Base-by-base conservation (phyloP, 2,113 vertebrate species). In the Gymnarchus niloticus region DNA sequence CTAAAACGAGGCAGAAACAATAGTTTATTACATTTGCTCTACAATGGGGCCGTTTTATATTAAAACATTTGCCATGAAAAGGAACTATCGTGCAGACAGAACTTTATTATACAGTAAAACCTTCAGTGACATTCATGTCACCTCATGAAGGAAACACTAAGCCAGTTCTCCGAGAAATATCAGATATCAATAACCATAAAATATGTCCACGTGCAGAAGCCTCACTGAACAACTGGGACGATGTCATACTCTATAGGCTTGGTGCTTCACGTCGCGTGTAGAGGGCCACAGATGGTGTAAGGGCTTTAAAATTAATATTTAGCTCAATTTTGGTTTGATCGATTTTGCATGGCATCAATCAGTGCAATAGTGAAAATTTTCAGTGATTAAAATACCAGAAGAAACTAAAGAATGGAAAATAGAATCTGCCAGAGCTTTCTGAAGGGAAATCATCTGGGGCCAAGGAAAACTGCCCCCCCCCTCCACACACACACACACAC, bases 101-200 rank as follows among this genome's bases (percentile, higher is more conserved):
- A 56, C 33, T 85, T 80, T 54, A 80, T 85, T 56, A 48, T 65
- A 86, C 57, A 65, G 69, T 83, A 86, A 81, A 83, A 65, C 14
- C 85, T 61, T 61, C 85, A 49, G 19, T 46, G 56, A 54, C 73
- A 56, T 56, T 41, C 3, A 77, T 52, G 65, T 77, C 84, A 85
- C 84, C 33, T n/a, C 41, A 25, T 85, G 44, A 57, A 80, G 69
- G 52, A 85, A 85, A 52, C n/a, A 48, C 37, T 44, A 85, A 57
- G 28, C 77, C 69, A 80, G 44, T 48, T 28, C n/a, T 8, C 23
- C 4, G 56, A 51, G 76, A 48, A 48, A 76, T 81, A 85, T 85
- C 73, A 23, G 25, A 80, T 85, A 80, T 80, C 84, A 44, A 10
- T 41, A 78, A 85, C 61, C 80, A 56, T 57, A 48, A 85, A 84